Conservation (phyloP, 1,140 invertebrate genomes). For the Archivesica marissinica region DNA sequence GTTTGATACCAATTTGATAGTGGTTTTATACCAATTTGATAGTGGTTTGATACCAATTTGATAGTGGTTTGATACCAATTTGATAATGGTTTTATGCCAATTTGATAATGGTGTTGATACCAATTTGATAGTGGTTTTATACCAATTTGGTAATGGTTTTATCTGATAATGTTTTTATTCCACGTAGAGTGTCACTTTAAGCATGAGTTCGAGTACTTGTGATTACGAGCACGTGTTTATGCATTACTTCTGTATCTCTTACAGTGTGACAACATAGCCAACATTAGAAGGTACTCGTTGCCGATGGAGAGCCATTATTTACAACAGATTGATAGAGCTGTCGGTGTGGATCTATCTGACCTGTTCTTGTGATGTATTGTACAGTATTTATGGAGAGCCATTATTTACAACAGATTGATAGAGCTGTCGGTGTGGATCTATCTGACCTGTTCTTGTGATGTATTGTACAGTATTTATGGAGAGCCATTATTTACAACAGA, state of each 20-base stretch:
- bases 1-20: too few relatives aligned
- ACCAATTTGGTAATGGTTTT: too few relatives aligned
- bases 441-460: not conserved
- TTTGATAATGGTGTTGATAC: too few relatives aligned
- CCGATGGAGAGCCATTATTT: constrained; percentile 86
- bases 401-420: constrained; percentile 85
- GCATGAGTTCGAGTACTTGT: not conserved
- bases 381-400: constrained; percentile 76
- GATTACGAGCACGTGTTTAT: not conserved
- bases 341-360: constrained; percentile 69
- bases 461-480: too few relatives aligned
- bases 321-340: constrained; percentile 83
- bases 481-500: constrained; percentile 85
- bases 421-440: constrained; percentile 73
- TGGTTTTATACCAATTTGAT: too few relatives aligned
- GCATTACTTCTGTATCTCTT: constrained; percentile 60
- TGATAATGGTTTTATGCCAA: too few relatives aligned
- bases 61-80: too few relatives aligned
- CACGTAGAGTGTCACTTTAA: constrained; percentile 1
- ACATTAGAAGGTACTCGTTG: constrained; percentile 85
- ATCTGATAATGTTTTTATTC: not conserved
- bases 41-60: too few relatives aligned
- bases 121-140: too few relatives aligned
- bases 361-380: not conserved
- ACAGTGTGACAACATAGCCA: constrained; percentile 85